Evolutionary conservation across 1,140 invertebrate genomes (phyloP).

Genomic region (Monochamus saltuarius): DNA sequence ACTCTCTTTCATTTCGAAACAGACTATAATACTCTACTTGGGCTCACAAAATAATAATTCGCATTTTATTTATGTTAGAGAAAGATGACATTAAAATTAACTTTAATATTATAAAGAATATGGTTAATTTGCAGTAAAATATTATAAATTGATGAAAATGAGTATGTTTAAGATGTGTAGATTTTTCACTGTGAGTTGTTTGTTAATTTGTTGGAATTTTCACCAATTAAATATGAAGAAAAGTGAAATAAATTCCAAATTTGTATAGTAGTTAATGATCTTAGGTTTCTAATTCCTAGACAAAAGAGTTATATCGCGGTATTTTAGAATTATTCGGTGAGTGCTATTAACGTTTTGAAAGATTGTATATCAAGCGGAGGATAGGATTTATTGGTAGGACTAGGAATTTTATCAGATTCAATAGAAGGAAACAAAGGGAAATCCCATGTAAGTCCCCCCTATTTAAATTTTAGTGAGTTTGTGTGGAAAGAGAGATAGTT

Average conservation of each 20-base stretch:
- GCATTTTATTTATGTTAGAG: too few relatives aligned
- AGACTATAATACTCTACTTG: too few relatives aligned
- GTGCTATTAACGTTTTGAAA: constrained; percentile 7
- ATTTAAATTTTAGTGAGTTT: constrained; percentile 42
- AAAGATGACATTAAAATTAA: too few relatives aligned
- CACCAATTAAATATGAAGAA: too few relatives aligned
- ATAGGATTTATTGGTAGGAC: constrained; percentile 33
- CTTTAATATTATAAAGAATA: too few relatives aligned
- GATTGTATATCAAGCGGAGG: constrained; percentile 20
- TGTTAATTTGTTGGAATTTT: constrained; percentile 19
- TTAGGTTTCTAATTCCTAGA: background rate
- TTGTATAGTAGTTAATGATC: background rate
- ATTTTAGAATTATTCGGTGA: background rate
- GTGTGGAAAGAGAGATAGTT: constrained; percentile 40
- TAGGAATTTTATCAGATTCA: constrained; percentile 38
- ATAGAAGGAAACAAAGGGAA: constrained; percentile 38
- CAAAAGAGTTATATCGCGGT: background rate
- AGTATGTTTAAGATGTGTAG: too few relatives aligned
- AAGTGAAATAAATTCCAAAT: background rate
- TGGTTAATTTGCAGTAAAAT: too few relatives aligned
- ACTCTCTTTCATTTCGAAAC: too few relatives aligned
- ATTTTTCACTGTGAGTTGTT: too few relatives aligned
- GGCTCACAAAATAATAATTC: too few relatives aligned
- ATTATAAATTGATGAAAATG: too few relatives aligned
- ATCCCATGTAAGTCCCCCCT: constrained; percentile 6